Base-by-base conservation (phyloP, 2,888 invertebrate species). In the Hypercompe scribonia region DNA sequence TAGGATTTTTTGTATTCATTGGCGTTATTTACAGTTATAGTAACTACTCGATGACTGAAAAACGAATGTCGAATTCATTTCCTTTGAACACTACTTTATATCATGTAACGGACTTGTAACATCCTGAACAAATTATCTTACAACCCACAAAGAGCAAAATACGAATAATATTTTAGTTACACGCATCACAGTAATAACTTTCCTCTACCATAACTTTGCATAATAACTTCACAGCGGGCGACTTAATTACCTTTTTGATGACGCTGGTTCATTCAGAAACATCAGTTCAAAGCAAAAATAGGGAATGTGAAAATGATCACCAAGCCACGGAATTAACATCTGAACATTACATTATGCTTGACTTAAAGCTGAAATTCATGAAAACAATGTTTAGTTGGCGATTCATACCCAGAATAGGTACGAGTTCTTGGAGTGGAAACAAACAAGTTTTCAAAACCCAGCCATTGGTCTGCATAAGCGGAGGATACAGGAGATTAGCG, bases 381-480 rank as follows among this genome's bases (percentile, higher is more conserved):
- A 76, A 76, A 84, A 84, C 81, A 82, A 71, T 83, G 84, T 81
- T 84, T 84, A 76, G 75, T 70, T 58, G 72, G 73, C 46, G 80
- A 72, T 34, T 78, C 70, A 72, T 72, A 74, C 76, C 74, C 78
- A 83, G 78, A 82, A 80, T 82, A 84, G 75, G 74, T 82, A 83
- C 78, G 73, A 70, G 71, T 65, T 69, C 72, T 54, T 78, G 74
- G 33, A 78, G 58, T 77, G 75, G 73, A 75, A 82, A 81, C 86
- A 89, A 88, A 88, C 86, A 87, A 88, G 85, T 84, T 86, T 81
- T 81, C 78, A 83, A 81, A 86, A 84, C 83, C n/a, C 36, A 70
- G 70, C 77, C 85, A 79, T 80, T 80, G 78, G 84, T 77, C 77
- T 72, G 13, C 61, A 81, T 75, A 67, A 34, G 73, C 66, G 65